Conservation (phyloP, 2,113 vertebrate genomes). For the Chionomys nivalis region DNA sequence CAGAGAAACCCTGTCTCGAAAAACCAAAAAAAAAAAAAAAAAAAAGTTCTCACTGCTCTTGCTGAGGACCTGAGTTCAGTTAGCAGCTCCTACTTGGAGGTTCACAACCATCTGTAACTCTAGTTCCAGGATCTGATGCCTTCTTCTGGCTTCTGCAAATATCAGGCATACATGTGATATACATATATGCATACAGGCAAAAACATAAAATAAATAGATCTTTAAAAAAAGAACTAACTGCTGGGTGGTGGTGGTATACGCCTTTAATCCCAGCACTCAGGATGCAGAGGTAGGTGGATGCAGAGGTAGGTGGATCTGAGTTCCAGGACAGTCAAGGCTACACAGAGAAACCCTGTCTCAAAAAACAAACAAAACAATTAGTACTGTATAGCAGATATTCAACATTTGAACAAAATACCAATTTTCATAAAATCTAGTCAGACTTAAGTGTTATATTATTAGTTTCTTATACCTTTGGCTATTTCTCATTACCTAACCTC, state of each 20-base stretch:
- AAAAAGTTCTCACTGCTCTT: neutral
- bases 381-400: neutral
- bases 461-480: neutral
- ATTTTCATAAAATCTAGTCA: constrained; percentile 32
- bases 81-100: neutral
- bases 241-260: too few relatives aligned
- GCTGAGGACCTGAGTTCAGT: neutral
- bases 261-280: too few relatives aligned
- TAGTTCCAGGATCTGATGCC: neutral
- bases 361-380: neutral
- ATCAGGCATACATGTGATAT: neutral
- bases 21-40: too few relatives aligned
- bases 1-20: too few relatives aligned
- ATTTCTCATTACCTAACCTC: constrained; percentile 15
- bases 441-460: neutral
- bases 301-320: neutral
- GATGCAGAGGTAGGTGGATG: too few relatives aligned
- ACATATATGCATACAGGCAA: neutral
- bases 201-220: neutral
- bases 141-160: neutral
- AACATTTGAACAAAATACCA: constrained; percentile 47
- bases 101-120: neutral
- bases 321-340: too few relatives aligned
- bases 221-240: neutral
- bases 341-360: too few relatives aligned